Base-by-base conservation (phyloP, 1,140 invertebrate genomes). In the Muscidifurax raptorellus region DNA sequence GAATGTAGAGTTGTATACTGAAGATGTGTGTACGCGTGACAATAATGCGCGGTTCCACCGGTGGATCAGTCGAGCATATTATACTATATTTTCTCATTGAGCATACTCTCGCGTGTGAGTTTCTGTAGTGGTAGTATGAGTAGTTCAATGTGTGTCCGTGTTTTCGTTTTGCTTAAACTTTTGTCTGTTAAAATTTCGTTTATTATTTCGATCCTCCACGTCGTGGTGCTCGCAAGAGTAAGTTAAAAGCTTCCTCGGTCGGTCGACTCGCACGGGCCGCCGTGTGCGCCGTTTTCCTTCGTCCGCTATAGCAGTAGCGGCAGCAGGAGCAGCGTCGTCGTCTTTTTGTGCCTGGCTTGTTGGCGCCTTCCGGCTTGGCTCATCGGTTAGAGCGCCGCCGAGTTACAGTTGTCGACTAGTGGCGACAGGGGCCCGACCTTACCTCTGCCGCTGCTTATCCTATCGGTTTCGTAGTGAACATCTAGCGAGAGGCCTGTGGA, bases 381-480 rank as follows among this genome's bases (percentile, higher is more conserved):
- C 85, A 36, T 87, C 82, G 87, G 90, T 90, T 93, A 96, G 92
- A 96, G 95, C 84, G 95, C 95, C 78, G 95, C 95, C 28, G 95
- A 95, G 90, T 96, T 95, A 59, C 96, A 95, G 90, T 94, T 91
- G 94, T 96, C 94, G 86, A 97, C 96, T 89, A 97, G 94, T 67
- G 96, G 96, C 86, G 96, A 96, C 90, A 97, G 93, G 32, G 96
- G 95, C 87, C 96, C 96, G 83, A 96, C 94, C 86, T 96, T 95
- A 87, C 96, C 95, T 88, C 95, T 95, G 69, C 95, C 95, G 47
- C 94, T 94, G 88, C 93, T 93, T 85, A 94, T 91, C 86, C 95
- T 94, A 93, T 97, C 96, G 87, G 96, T 94, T 91, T 97, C 96
- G 88, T 96, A 97, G 89, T 96, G 95, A 86, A 96, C 94, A 89